phyloP scores from a whole-genome alignment of 1,140 invertebrate genomes.

The Bombus polaris region DNA sequence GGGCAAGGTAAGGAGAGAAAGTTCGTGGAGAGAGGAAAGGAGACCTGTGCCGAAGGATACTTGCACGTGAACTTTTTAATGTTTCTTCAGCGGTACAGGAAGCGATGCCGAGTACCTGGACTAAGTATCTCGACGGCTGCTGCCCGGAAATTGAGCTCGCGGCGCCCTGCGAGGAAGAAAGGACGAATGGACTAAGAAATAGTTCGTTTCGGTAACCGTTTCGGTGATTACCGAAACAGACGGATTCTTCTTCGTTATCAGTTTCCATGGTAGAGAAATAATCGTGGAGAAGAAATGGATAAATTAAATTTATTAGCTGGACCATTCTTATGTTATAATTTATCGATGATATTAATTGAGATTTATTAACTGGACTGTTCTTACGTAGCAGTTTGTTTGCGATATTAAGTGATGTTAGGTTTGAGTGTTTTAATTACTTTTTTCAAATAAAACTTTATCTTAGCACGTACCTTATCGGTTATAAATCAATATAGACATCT shows the following conservation, averaged over 20 bases:
- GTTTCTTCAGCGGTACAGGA: conserved; percentile 10
- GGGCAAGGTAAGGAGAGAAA: background rate
- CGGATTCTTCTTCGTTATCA: background rate
- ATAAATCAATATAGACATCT: no score
- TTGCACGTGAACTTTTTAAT: conserved; percentile 47
- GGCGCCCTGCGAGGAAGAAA: no score
- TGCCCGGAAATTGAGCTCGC: conserved; percentile 30
- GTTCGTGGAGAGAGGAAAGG: background rate
- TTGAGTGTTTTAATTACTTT: no score
- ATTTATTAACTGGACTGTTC: background rate
- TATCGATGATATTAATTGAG: background rate
- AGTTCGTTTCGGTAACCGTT: background rate
- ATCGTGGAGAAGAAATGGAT: no score
- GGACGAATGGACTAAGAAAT: background rate
- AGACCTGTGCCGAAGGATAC: background rate
- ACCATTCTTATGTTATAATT: background rate
- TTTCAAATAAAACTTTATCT: no score
- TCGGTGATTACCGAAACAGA: background rate
- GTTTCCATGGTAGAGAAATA: background rate
- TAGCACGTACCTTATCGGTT: no score
- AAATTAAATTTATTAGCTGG: background rate
- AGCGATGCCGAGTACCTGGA: background rate
- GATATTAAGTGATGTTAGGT: background rate
- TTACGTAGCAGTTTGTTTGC: background rate
- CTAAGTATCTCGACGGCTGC: background rate